Evolutionary conservation across 2,113 vertebrate species (phyloP), one percentile per base, ranked within the genome.

Genomic region (Irena cyanogastra): DNA sequence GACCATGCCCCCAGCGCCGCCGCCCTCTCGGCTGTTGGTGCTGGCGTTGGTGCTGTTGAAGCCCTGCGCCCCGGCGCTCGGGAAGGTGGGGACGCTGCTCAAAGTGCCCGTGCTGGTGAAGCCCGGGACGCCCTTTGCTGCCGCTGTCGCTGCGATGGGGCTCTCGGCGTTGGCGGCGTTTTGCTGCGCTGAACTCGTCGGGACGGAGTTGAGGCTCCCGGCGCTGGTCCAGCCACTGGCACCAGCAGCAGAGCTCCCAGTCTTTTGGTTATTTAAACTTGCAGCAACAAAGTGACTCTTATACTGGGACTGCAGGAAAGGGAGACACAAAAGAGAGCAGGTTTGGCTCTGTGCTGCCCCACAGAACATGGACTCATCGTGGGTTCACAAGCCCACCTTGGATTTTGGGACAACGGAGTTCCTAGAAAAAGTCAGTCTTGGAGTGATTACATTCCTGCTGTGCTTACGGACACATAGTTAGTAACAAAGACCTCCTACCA

Each of bases 211-310:
- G 94, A 99, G 97, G 93, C 99, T 99, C 87, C 99, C 99, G 9
- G 99, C 99, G 16, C 99, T 99, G 71, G 99, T 99, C 99, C 99
- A 99, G 84, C 99, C 98, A 1, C 99, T 99, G 3, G 98, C 98
- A 90, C 99, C 98, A 90, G 97, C 98, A 5, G 99, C 98, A 10
- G 99, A 98, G 57, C 97, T 98, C 87, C 98, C 99, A 83, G 99
- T 98, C 97, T 99, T 99, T 68, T 99, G 99, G 72, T 99, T 98
- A 77, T 97, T 98, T 71, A 99, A 98, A 69, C 99, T 98, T 31
- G 99, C 99, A 21, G 99, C 99, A 74, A 99, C 98, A 88, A 99
- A 99, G 97, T 99, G 99, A 95, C 99, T 99, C 95, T 99, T 99
- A 86, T 99, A 99, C 76, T 99, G 99, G 61, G 99, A 98, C 99